Base-by-base conservation (phyloP, 2,888 invertebrate genomes). In the Atethmia centrago region DNA sequence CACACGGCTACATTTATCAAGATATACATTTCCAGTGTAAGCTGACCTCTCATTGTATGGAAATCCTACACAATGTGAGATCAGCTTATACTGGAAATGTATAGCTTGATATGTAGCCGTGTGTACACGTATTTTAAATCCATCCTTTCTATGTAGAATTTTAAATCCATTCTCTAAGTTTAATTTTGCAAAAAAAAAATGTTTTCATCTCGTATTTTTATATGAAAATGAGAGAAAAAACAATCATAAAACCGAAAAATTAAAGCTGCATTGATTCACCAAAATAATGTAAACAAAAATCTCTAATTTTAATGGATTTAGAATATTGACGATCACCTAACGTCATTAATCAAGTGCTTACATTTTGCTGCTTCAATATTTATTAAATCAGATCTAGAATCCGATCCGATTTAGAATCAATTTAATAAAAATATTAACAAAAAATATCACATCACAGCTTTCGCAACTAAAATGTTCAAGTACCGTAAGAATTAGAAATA, bases 301-400 rank as follows among this genome's bases (percentile, higher is more conserved):
- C 25, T 9, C 16, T 1, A 19, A n/a, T 49, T 28, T 73, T 67
- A 75, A 85, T 88, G 87, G 87, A 88, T 87, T 87, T 87, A 84
- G 79, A 85, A 88, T 87, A 80, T 83, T 71, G 69, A 42, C 8
- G 36, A 73, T 77, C 69, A 77, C 28, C n/a, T 80, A 71, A 80
- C 36, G 47, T 45, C 53, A 81, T 80, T 70, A 71, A 51, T 65
- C 45, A 75, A 73, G 61, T 53, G 83, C 78, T 79, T 85, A 5
- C 75, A 64, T 3, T 36, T 70, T 71, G 68, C 82, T 81, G 71
- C 68, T 84, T 84, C 47, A 62, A 53, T 66, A 66, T 76, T 21
- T 31, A 68, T 51, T 55, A 8, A 25, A 45, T 65, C 61, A 21
- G 47, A 51, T 58, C 36, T 25, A 45, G 56, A 55, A 40, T 42